Base-by-base conservation (phyloP, 2,113 vertebrate species). In the Bombycilla garrulus region DNA sequence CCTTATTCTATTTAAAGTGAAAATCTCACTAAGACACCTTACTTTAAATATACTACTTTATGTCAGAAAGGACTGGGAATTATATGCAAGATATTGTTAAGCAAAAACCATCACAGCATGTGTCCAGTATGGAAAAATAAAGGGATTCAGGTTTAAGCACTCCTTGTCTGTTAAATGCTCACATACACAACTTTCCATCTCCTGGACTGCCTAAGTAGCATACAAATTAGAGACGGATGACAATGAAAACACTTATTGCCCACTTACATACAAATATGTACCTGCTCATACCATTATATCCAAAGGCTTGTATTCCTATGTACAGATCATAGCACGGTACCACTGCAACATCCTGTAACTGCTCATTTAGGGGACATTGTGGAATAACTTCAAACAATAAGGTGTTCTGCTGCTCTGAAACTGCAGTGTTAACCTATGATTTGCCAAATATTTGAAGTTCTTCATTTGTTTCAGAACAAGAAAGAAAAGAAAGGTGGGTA, bases 1-100 rank as follows among this genome's bases (percentile, higher is more conserved):
- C 98, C 98, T 97, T 98, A 98, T 97, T 98, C 93, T 97, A 95
- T 97, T 97, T 98, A 97, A 96, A 98, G 96, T 95, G 92, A 98
- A 97, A 97, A 92, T 79, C 91, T 85, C 87, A 86, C 90, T 96
- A 94, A 93, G 95, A 94, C 93, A 95, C 96, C 94, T 92, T 96
- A 95, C 65, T 97, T 98, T 96, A 96, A 97, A 98, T 97, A 97
- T 85, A 90, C 73, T 92, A 95, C 93, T 96, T 94, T 92, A 94
- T 80, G 94, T 95, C 92, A 91, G 51, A 97, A 97, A 97, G 60
- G 24, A 74, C 64, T 95, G 40, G 8, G 72, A 82, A 95, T 86
- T 97, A 90, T 97, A 93, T 95, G 72, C 77, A 95, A 40, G 18
- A 85, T 38, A 94, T 57, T 91, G 64, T n/a, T 93, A 66, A 95